These are phyloP conservation scores for Nomada flava DNA, from an alignment of 2,888 invertebrate genomes.

Conservation along the genomic window DNA sequence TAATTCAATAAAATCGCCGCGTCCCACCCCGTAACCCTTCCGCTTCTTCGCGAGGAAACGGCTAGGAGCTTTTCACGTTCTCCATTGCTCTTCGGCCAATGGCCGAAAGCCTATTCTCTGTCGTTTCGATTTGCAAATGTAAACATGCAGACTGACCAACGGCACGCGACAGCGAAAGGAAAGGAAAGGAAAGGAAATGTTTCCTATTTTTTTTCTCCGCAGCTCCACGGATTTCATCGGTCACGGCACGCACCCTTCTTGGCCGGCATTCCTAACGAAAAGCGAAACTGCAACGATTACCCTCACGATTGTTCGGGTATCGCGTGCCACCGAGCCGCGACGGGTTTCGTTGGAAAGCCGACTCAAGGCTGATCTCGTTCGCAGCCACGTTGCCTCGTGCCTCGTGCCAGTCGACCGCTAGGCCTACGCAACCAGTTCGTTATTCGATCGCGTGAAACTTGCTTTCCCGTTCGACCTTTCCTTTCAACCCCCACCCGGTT, in stretches of 20 bases:
- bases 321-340: conserved; percentile 36
- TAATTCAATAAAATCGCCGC: conserved; percentile 18
- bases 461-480: too few species aligned
- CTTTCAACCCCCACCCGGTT: too few species aligned
- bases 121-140: too few species aligned
- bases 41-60: too few species aligned
- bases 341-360: conserved; percentile 24
- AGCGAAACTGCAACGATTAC: conserved; percentile 54
- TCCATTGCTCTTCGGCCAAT: too few species aligned
- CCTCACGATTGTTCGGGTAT: conserved; percentile 41
- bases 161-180: conserved; percentile 18
- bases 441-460: conserved; percentile 1
- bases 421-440: not conserved
- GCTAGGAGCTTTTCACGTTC: too few species aligned
- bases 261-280: conserved; percentile 18
- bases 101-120: too few species aligned
- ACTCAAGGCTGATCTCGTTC: conserved; percentile 32
- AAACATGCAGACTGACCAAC: conserved; percentile 12
- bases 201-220: not conserved
- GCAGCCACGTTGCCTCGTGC: not conserved
- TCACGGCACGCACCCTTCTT: conserved; percentile 35
- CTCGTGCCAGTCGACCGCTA: not conserved
- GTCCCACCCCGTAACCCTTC: too few species aligned
- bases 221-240: conserved; percentile 34
- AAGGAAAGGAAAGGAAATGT: not conserved